Percentiles rank a stretch among this genome's conserved stretches.
Conservation (phyloP, 1,140 invertebrate genomes). For the Fopius arisanus region DNA sequence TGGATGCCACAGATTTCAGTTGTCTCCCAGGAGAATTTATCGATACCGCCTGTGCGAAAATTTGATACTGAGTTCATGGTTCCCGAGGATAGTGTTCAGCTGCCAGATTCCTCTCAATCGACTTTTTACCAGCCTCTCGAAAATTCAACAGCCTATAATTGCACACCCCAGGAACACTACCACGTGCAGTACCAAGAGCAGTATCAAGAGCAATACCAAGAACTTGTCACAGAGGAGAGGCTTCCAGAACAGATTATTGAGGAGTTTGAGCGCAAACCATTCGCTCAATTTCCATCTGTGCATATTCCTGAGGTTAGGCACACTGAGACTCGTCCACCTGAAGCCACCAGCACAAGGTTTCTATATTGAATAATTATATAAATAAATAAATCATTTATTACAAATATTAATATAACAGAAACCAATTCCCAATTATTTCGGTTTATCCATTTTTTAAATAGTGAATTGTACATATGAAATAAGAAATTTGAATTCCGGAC, state of each 20-base stretch:
- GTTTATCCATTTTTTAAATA: too few relatives aligned
- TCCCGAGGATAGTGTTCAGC: neutral
- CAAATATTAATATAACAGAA: too few relatives aligned
- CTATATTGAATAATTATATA: neutral
- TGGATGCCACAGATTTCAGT: neutral
- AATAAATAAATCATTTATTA: too few relatives aligned
- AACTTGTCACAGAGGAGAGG: too few relatives aligned
- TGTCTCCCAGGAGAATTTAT: neutral
- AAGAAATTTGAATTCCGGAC: too few relatives aligned
- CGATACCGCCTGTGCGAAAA: neutral
- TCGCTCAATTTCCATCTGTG: neutral
- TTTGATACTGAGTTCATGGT: neutral
- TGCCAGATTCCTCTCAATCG: too few relatives aligned
- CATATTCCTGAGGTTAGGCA: neutral
- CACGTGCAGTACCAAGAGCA: neutral
- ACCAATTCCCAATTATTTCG: too few relatives aligned
- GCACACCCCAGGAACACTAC: neutral
- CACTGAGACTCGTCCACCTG: neutral
- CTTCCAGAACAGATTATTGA: neutral
- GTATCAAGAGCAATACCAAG: neutral
- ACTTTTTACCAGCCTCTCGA: neutral
- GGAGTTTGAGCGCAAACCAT: neutral
- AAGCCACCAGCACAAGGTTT: neutral
- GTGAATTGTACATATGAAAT: too few relatives aligned
- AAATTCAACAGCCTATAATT: neutral